Conservation (phyloP, 2,888 invertebrate species). For the Thalpophila matura region DNA sequence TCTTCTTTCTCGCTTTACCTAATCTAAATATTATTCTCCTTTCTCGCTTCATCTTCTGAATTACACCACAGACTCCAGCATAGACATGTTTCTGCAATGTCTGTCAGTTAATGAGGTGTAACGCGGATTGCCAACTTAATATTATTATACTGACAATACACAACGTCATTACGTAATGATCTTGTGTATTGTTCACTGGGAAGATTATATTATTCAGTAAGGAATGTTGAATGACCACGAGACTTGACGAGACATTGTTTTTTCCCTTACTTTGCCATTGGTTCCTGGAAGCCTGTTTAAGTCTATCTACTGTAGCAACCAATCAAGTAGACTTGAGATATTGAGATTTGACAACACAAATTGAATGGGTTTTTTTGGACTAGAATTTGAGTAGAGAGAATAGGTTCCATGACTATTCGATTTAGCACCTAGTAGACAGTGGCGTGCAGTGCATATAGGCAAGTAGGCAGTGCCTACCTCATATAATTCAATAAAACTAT, state of each 20-base stretch:
- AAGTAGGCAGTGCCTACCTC: too few relatives aligned
- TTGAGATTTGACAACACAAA: neutral
- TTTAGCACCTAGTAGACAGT: too few relatives aligned
- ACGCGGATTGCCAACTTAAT: conserved; percentile 70
- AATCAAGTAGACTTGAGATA: neutral
- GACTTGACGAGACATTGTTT: conserved; percentile 18
- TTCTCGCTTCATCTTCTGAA: conserved; percentile 14
- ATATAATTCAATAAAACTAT: too few relatives aligned
- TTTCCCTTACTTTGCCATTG: neutral
- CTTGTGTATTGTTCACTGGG: conserved; percentile 22
- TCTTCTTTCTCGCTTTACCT: neutral
- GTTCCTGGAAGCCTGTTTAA: neutral
- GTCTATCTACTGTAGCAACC: too few relatives aligned
- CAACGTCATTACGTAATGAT: conserved; percentile 53
- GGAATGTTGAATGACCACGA: conserved; percentile 24
- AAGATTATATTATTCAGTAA: conserved; percentile 26
- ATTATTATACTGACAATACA: conserved; percentile 61
- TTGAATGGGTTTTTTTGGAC: neutral
- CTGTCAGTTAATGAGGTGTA: conserved; percentile 77
- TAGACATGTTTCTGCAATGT: conserved; percentile 72
- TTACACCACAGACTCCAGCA: conserved; percentile 41
- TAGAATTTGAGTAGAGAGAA: too few relatives aligned
- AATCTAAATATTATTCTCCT: too few relatives aligned
- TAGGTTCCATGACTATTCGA: too few relatives aligned
- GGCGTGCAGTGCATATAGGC: too few relatives aligned